phyloP scores from a whole-genome alignment of 2,113 vertebrate species.

The Aspidoscelis tigris region DNA sequence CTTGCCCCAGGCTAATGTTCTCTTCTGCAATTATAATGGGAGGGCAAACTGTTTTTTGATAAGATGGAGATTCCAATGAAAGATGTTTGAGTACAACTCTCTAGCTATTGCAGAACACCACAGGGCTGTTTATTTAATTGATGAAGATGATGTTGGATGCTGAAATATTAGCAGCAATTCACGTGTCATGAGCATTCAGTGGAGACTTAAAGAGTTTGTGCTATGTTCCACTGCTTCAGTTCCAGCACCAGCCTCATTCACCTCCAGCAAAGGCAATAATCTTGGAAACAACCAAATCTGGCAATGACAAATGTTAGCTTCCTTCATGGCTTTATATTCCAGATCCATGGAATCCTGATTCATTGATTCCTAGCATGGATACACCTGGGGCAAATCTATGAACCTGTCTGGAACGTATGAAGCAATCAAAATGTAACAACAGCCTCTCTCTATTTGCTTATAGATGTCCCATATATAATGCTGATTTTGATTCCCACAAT shows the following conservation, averaged over 20 bases:
- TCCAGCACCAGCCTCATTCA: neutral
- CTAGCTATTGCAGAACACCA: neutral
- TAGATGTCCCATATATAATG: too few relatives aligned
- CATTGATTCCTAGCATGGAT: neutral
- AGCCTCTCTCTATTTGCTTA: too few relatives aligned
- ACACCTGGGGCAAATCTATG: neutral
- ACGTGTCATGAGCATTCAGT: constrained; percentile 15
- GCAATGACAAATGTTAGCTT: constrained; percentile 16
- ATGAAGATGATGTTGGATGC: constrained; percentile 14
- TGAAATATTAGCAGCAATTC: neutral
- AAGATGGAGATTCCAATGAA: constrained; percentile 36
- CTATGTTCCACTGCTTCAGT: neutral
- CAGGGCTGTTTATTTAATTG: constrained; percentile 9
- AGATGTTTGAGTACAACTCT: neutral
- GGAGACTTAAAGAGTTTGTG: constrained; percentile 15
- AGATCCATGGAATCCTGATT: neutral
- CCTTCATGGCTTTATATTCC: constrained; percentile 49
- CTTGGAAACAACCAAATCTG: constrained; percentile 34
- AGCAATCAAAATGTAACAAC: too few relatives aligned
- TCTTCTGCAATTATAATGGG: constrained; percentile 10
- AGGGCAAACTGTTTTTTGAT: constrained; percentile 27
- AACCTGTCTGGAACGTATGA: too few relatives aligned
- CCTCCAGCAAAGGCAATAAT: constrained; percentile 4
- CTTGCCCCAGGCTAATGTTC: neutral
- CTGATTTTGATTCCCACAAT: too few relatives aligned